phyloP scores from a whole-genome alignment of 2,113 vertebrate genomes.

The Columbina picui region DNA sequence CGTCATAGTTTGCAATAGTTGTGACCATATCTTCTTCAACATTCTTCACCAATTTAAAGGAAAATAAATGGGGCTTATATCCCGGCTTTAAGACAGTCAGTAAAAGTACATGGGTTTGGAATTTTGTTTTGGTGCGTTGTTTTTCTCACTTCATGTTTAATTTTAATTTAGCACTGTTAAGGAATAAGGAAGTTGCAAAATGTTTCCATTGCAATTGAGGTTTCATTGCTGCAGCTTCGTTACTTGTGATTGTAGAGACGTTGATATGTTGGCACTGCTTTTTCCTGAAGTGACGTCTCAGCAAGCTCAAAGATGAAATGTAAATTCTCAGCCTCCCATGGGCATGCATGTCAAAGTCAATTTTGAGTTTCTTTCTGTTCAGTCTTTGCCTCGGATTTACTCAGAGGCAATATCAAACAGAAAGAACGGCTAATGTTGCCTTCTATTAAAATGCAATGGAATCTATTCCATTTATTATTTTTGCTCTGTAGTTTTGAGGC shows the following conservation, averaged over 20 bases:
- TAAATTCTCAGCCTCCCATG: constrained; percentile 27
- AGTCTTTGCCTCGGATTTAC: background rate
- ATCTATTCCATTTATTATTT: background rate
- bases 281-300: constrained; percentile 65
- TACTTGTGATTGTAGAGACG: constrained; percentile 9
- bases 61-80: background rate
- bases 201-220: constrained; percentile 21
- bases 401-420: constrained; percentile 25
- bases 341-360: constrained; percentile 57
- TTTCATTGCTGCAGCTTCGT: background rate
- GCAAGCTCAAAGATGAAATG: constrained; percentile 43
- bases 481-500: background rate
- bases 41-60: constrained; percentile 7
- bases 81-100: background rate
- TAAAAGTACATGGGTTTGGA: background rate
- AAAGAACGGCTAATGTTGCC: constrained; percentile 1
- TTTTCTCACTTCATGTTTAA: background rate
- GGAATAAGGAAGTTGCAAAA: background rate
- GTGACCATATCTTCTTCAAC: constrained; percentile 7
- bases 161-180: background rate
- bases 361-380: constrained; percentile 60
- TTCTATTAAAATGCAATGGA: constrained; percentile 16
- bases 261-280: constrained; percentile 43
- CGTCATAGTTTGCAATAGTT: constrained; percentile 46
- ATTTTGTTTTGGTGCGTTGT: background rate